Base-by-base conservation (phyloP, 1,140 invertebrate species). In the Stegodyphus mimosarum region DNA sequence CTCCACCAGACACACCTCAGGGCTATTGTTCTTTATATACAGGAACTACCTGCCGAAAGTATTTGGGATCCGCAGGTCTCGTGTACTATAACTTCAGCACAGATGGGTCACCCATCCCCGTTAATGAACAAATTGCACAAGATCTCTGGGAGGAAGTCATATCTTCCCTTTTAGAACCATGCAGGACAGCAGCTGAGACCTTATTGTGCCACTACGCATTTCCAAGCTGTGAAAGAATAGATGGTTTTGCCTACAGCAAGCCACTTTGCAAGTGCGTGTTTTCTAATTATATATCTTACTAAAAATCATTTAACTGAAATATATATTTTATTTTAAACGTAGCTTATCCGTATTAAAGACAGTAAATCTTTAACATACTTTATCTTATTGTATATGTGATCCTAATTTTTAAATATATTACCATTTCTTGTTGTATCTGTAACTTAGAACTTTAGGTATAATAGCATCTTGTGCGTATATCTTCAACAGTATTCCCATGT, bases 121-220 rank as follows among this genome's bases (percentile, higher is more conserved):
- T 81, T 9, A 97, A 97, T 90, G 96, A 98, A 90, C 93, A 95
- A 89, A 96, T 97, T 73, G 94, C 95, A 1, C 92, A 92, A 0
- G 93, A 93, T 53, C 91, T 97, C 9, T 97, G 95, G 95, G 93
- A 95, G 87, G 96, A 97, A 91, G 92, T 97, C 88, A 95, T 98
- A 88, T 91, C 92, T 48, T 93, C 93, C 71, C 91, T 97, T 9
- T 92, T 93, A 70, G 95, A 96, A 87, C 94, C 95, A 70, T 98
- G 97, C 91, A 92, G 94, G 73, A 94, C 93, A 87, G 95, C 95
- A 72, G 96, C 97, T 53, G 95, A 97, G 91, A 94, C 95, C 90
- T 92, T 98, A 88, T 91, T 98, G 7, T 98, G 97, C 90, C 93
- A 95, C 77, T 97, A 96, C 91, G 96, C 96, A 10, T 98, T 98